These are phyloP conservation scores for Glaucopsyche alexis DNA, from an alignment of 2,888 invertebrate species.

Conservation along the genomic window DNA sequence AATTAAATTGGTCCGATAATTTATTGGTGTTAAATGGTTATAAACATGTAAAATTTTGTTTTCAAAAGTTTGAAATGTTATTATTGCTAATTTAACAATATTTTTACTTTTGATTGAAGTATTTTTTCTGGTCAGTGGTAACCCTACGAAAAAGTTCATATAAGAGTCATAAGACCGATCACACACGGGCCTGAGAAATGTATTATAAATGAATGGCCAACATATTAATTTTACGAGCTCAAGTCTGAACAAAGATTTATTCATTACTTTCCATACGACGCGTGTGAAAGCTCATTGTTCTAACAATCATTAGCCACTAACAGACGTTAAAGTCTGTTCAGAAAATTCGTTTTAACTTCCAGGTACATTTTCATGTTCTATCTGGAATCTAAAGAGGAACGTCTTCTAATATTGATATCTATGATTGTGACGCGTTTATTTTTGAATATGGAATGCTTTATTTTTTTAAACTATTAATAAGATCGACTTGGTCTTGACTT, in stretches of 20 bases:
- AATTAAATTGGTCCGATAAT: too few relatives aligned
- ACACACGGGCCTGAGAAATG: conserved; percentile 70
- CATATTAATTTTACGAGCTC: conserved; percentile 66
- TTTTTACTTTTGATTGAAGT: neutral
- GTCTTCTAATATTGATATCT: neutral
- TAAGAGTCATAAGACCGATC: conserved; percentile 54
- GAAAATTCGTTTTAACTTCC: neutral
- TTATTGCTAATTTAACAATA: neutral
- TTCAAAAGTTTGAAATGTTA: too few relatives aligned
- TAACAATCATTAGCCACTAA: conserved; percentile 43
- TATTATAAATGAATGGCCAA: conserved; percentile 69
- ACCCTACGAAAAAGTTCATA: conserved; percentile 56
- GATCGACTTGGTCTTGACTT: neutral
- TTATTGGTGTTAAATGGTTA: too few relatives aligned
- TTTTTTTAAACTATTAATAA: conserved; percentile 2
- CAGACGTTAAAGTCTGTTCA: neutral
- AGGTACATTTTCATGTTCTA: neutral
- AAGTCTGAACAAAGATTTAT: conserved; percentile 71
- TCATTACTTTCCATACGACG: conserved; percentile 69
- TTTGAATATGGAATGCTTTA: neutral
- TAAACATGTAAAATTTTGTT: too few relatives aligned
- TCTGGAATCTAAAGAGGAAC: neutral
- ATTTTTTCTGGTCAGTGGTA: conserved; percentile 26
- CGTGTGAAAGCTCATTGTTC: conserved; percentile 72
- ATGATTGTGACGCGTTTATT: neutral